phyloP scores from a whole-genome alignment of 2,113 vertebrate genomes.

The Barbus barbus region DNA sequence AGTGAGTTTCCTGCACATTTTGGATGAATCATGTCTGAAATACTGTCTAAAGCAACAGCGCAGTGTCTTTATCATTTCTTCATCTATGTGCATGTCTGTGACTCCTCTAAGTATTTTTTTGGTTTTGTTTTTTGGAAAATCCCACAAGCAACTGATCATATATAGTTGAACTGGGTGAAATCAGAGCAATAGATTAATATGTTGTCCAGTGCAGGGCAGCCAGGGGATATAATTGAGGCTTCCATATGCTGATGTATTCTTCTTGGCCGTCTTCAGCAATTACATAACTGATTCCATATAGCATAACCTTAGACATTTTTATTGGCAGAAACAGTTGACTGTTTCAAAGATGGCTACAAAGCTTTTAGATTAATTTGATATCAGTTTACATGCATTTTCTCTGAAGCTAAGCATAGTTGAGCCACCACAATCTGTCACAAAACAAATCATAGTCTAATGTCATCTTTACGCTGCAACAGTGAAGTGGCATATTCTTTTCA shows the following conservation, averaged over 20 bases:
- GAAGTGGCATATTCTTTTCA: neutral
- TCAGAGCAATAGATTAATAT: constrained; percentile 19
- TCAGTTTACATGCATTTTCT: neutral
- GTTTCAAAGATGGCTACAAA: neutral
- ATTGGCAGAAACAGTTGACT: constrained; percentile 30
- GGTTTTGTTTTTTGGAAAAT: neutral
- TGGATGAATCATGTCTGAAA: neutral
- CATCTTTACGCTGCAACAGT: neutral
- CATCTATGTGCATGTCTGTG: neutral
- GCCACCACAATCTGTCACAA: neutral
- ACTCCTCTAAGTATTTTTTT: neutral
- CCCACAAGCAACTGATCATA: neutral
- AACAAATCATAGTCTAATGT: neutral
- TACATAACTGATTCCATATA: constrained; percentile 41
- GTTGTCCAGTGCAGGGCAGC: constrained; percentile 16
- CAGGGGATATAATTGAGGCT: constrained; percentile 17
- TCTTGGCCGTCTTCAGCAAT: constrained; percentile 26
- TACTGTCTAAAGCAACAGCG: constrained; percentile 6
- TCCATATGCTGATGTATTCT: constrained; percentile 38
- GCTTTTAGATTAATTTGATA: neutral
- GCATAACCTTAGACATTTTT: constrained; percentile 25
- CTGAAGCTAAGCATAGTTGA: neutral
- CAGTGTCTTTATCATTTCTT: neutral
- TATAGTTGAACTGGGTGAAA: constrained; percentile 14
- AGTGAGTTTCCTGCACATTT: constrained; percentile 13